Conservation (phyloP, 2,113 vertebrate genomes). For the Ameiurus melas region DNA sequence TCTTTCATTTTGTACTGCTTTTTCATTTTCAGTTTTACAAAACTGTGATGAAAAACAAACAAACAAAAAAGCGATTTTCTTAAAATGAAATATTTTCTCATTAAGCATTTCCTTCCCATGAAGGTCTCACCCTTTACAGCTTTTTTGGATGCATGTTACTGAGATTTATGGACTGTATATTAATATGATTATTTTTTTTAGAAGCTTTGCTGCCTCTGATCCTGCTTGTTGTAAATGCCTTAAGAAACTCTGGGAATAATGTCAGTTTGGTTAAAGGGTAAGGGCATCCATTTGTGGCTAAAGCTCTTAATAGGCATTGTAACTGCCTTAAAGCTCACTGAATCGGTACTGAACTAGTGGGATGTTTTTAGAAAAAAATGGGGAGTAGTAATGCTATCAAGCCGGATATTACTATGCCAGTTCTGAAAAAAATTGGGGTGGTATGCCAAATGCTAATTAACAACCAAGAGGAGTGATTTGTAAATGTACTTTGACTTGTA, state of each 20-base stretch:
- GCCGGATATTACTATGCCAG: background rate
- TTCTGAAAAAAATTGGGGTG: too few species aligned
- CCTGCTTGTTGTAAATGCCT: background rate
- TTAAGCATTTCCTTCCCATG: background rate
- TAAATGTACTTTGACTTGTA: too few species aligned
- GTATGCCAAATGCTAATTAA: too few species aligned
- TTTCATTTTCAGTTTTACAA: background rate
- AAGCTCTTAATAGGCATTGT: background rate
- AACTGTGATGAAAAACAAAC: background rate
- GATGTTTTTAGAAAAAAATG: background rate
- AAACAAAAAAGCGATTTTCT: background rate
- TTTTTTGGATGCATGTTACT: background rate
- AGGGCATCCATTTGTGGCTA: slow-evolving; percentile 21
- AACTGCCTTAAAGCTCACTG: background rate
- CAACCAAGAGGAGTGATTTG: too few species aligned
- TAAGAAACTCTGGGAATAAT: background rate
- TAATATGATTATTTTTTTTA: background rate
- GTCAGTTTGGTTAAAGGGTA: background rate
- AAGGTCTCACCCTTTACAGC: background rate
- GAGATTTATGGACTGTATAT: background rate
- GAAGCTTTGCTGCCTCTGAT: background rate
- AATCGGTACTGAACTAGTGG: background rate
- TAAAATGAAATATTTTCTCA: slow-evolving; percentile 9
- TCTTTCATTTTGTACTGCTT: background rate
- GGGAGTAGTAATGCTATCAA: background rate